These are phyloP conservation scores for Meghimatium bilineatum DNA, from an alignment of 2,888 invertebrate genomes.

Conservation along the genomic window DNA sequence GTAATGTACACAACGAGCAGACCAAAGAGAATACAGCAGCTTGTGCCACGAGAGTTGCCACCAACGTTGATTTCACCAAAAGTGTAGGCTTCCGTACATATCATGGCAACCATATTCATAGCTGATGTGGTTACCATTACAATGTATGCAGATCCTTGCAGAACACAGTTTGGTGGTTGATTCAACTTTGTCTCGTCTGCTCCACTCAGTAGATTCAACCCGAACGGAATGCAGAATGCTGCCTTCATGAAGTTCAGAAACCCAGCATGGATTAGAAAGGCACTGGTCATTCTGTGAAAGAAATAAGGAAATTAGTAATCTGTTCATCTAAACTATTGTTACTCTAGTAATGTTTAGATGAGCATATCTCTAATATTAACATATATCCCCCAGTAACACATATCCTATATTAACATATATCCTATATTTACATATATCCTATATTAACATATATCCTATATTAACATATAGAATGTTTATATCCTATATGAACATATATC, in stretches of 20 bases:
- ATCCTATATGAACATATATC: too few relatives aligned
- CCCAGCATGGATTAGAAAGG: conserved; percentile 76
- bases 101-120: conserved; percentile 77
- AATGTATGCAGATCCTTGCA: conserved; percentile 75
- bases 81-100: conserved; percentile 76
- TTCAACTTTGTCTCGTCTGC: conserved; percentile 49
- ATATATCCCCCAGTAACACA: too few relatives aligned
- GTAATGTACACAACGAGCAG: conserved; percentile 76
- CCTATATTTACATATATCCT: too few relatives aligned
- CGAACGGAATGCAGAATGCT: conserved; percentile 76
- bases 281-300: conserved; percentile 74
- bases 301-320: not conserved
- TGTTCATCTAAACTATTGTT: too few relatives aligned
- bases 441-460: too few relatives aligned
- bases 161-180: conserved; percentile 69
- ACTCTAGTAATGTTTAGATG: too few relatives aligned
- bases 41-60: conserved; percentile 70
- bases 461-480: too few relatives aligned
- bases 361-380: too few relatives aligned
- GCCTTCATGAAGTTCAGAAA: conserved; percentile 75
- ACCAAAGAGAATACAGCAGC: conserved; percentile 76
- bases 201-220: conserved; percentile 71
- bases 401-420: too few relatives aligned
- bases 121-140: conserved; percentile 75
- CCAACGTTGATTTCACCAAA: conserved; percentile 75